Evolutionary conservation across 2,113 vertebrate genomes (phyloP), one percentile per base, ranked within the genome.

Genomic region (Willisornis vidua): DNA sequence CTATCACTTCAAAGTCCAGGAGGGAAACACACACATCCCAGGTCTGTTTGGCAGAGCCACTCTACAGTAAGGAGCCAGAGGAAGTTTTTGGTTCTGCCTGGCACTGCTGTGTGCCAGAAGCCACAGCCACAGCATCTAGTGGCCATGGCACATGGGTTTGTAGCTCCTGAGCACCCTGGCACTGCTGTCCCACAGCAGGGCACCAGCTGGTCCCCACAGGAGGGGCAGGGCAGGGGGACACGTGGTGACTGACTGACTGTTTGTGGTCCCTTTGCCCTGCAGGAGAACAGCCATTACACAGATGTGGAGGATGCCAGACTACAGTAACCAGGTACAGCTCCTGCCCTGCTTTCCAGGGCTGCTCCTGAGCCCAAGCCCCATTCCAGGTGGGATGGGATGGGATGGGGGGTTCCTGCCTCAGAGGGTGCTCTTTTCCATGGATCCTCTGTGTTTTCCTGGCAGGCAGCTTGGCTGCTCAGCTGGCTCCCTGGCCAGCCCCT

Each of bases 251-350:
- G 78, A 94, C 43, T 94, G 1, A 79, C 68, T 89, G 43, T 94
- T 66, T 92, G 93, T 77, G 80, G 74, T 96, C 93, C 80, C 89
- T 94, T 90, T 87, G 67, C 80, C 66, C 79, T 62, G 52, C 95
- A 98, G 98, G 98, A 98, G 93, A 98, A 98, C 97, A 98, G 98
- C 97, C 98, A 98, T 97, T 98, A 98, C 94, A 98, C 98, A 98
- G 98, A 98, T 10, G 94, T 80, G 88, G 98, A 98, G 89, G 98
- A 98, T 35, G 96, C 98, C 94, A 97, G 98, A 87, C 98, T 98
- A 96, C 98, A 98, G 95, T 99, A 98, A 98, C 91, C 96, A 98
- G 98, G 98, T 98, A 98, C 8, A 68, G 58, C 85, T 89, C 67
- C 35, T 29, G 9, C 33, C 1, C 41, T 46, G 79, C 72, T 67